These are phyloP conservation scores for Vireo griseus DNA, from an alignment of 2,797 vertebrate genomes.

Conservation along the genomic window DNA sequence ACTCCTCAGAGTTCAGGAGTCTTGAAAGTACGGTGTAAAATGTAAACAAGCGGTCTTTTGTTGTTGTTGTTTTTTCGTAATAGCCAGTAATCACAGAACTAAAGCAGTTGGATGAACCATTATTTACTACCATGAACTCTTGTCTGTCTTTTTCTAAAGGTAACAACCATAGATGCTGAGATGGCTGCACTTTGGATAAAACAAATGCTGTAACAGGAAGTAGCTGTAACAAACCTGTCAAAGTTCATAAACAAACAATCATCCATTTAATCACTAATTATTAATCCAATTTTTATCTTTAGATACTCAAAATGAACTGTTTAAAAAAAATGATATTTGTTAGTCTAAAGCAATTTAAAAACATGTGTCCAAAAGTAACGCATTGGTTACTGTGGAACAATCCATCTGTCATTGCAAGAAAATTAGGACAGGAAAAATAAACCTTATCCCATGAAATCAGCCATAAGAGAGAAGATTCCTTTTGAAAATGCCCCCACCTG, in stretches of 20 bases:
- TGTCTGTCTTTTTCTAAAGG: conserved; percentile 20
- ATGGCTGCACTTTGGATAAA: conserved; percentile 12
- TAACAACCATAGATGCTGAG: conserved; percentile 17
- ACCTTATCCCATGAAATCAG: conserved; percentile 53
- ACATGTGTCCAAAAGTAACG: conserved; percentile 43
- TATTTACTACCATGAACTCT: background rate
- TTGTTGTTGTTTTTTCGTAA: background rate
- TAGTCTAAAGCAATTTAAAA: conserved; percentile 65
- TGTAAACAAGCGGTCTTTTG: background rate
- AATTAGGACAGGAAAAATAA: conserved; percentile 69
- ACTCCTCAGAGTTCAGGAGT: background rate
- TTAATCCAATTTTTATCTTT: conserved; percentile 56
- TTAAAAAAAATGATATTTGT: conserved; percentile 34
- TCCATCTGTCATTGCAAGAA: conserved; percentile 69
- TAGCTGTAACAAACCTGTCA: conserved; percentile 48
- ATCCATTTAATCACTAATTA: conserved; percentile 67
- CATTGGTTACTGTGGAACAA: conserved; percentile 63
- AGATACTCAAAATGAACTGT: conserved; percentile 48
- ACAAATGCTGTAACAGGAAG: conserved; percentile 21
- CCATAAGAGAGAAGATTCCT: conserved; percentile 55
- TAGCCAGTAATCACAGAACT: background rate
- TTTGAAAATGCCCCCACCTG: conserved; percentile 14
- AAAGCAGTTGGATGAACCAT: background rate
- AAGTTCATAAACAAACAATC: conserved; percentile 58
- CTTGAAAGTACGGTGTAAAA: background rate